Percentiles rank a stretch among this genome's conserved stretches.
Evolutionary conservation across 2,113 vertebrate genomes (phyloP).

Genomic region (Ardeotis arabs): DNA sequence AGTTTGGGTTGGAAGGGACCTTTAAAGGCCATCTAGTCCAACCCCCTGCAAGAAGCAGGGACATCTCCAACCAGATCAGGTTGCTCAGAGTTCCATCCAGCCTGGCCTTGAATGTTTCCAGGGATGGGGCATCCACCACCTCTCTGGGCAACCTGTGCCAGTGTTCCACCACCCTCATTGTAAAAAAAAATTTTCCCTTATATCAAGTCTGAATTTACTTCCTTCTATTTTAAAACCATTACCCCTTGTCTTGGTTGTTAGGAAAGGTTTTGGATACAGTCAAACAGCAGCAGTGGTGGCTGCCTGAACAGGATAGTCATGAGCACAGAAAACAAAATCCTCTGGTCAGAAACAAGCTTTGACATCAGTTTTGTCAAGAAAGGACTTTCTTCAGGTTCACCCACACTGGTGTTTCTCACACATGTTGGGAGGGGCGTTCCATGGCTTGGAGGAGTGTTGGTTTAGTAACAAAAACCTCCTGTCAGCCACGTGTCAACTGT

Average conservation of each 20-base stretch:
- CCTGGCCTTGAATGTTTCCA: no score
- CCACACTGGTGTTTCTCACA: neutral
- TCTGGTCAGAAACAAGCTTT: neutral
- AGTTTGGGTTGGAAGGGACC: no score
- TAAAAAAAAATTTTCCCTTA: no score
- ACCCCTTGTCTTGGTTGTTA: neutral
- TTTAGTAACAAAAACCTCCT: neutral
- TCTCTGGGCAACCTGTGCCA: no score
- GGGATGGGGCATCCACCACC: no score
- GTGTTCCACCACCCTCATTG: no score
- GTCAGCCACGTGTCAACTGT: neutral
- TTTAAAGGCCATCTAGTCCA: no score
- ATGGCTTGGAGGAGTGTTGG: neutral
- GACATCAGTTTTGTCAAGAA: neutral
- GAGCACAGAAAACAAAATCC: neutral
- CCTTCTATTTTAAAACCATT: no score
- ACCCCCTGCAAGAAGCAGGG: no score
- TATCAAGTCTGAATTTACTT: no score
- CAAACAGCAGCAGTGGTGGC: neutral
- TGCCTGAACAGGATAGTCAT: neutral
- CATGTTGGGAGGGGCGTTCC: neutral
- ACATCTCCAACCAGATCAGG: no score
- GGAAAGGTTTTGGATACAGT: neutral
- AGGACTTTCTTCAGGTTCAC: neutral
- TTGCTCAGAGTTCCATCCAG: no score